Evolutionary conservation across 2,888 invertebrate species (phyloP).

Genomic region (Ctenicera cuprea): DNA sequence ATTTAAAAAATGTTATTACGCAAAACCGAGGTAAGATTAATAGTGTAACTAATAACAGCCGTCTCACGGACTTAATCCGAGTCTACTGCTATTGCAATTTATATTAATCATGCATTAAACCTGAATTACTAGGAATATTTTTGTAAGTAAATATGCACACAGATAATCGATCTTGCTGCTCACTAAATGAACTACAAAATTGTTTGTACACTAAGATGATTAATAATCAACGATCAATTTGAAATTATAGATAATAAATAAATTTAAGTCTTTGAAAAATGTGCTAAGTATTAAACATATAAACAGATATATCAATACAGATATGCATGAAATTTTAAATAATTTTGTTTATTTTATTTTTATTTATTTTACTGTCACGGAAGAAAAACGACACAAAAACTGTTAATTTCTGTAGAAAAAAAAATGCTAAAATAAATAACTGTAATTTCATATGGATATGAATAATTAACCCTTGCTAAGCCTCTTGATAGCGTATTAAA

Average conservation of each 20-base stretch:
- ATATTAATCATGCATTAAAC: conserved; percentile 23
- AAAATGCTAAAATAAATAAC: no score
- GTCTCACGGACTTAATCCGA: neutral
- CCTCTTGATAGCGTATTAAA: neutral
- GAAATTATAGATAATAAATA: neutral
- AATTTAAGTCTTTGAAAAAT: no score
- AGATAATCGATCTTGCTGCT: conserved; percentile 5
- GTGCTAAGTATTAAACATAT: no score
- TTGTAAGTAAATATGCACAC: neutral
- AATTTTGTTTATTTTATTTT: no score
- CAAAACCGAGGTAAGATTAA: conserved; percentile 9
- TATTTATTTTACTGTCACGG: no score
- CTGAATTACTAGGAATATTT: conserved; percentile 7
- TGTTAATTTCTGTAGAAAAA: no score
- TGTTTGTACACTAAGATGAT: neutral
- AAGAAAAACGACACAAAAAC: no score
- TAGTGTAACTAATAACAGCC: neutral
- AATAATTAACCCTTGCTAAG: neutral
- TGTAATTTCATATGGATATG: no score
- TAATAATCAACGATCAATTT: neutral
- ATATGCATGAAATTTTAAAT: no score
- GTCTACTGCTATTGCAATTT: conserved; percentile 23
- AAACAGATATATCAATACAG: no score
- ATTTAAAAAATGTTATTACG: neutral
- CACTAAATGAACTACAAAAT: neutral